Evolutionary conservation across 1,140 invertebrate species (phyloP).

Genomic region (Tyrophagus putrescentiae): DNA sequence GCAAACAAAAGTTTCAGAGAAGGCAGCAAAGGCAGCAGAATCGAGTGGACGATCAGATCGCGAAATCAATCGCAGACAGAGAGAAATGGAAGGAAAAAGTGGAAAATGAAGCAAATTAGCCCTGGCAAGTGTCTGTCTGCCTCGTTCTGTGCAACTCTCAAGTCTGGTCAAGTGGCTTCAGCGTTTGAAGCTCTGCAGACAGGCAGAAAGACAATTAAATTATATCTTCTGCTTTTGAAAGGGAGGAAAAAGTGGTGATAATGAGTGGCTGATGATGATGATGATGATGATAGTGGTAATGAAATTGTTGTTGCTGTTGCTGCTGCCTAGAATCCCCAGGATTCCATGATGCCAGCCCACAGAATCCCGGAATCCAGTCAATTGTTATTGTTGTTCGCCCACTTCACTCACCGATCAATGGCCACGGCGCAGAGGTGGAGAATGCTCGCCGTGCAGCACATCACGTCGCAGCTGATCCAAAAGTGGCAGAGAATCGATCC

Average conservation of each 20-base stretch:
- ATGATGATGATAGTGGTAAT: background rate
- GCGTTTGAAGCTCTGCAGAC: background rate
- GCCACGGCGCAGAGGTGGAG: constrained; percentile 78
- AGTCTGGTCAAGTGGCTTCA: background rate
- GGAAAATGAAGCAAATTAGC: background rate
- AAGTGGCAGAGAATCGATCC: constrained; percentile 63
- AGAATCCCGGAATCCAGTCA: no score
- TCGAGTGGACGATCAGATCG: no score
- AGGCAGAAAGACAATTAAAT: background rate
- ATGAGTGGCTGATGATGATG: background rate
- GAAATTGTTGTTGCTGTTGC: background rate
- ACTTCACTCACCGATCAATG: constrained; percentile 52
- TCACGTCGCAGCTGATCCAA: constrained; percentile 36
- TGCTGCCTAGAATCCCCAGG: background rate
- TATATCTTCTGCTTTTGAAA: no score
- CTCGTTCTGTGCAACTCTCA: background rate
- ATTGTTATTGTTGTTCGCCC: no score
- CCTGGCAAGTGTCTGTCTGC: background rate
- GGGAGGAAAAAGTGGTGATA: background rate
- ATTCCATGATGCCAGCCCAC: no score
- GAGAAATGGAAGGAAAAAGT: no score
- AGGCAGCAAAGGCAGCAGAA: no score
- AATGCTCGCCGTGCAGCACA: constrained; percentile 61
- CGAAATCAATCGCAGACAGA: background rate
- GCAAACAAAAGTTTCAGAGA: no score